Conservation (phyloP, 2,113 vertebrate species). For the Nothobranchius kuhntae region DNA sequence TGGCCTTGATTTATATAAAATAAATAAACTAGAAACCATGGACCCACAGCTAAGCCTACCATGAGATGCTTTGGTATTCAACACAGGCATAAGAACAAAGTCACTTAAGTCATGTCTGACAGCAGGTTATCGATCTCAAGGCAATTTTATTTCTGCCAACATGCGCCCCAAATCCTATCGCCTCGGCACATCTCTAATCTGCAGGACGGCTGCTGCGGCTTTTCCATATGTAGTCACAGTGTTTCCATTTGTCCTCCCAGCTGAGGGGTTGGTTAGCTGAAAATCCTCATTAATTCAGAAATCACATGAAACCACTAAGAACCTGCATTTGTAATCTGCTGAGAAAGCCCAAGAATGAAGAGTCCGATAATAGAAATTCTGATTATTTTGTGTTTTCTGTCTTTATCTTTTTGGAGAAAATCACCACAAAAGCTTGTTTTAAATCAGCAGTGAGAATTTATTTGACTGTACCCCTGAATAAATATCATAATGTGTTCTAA, state of each 20-base stretch:
- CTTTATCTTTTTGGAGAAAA: too few relatives aligned
- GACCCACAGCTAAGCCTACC: conserved; percentile 9
- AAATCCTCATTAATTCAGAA: conserved; percentile 34
- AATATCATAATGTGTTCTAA: not conserved
- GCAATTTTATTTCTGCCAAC: conserved; percentile 45
- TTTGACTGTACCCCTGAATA: too few relatives aligned
- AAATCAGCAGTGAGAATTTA: too few relatives aligned
- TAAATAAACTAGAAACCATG: not conserved
- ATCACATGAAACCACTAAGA: conserved; percentile 9
- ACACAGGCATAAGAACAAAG: conserved; percentile 26
- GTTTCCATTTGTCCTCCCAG: conserved; percentile 12
- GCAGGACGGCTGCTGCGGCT: conserved; percentile 1
- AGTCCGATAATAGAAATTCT: too few relatives aligned
- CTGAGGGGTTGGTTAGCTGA: not conserved
- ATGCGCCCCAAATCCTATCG: conserved; percentile 32
- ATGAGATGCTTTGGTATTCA: conserved; percentile 48
- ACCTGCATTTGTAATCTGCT: not conserved
- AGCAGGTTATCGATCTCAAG: conserved; percentile 57
- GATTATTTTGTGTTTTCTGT: too few relatives aligned
- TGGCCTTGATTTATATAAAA: not conserved
- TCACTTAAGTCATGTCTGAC: conserved; percentile 60
- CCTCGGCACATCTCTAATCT: conserved; percentile 42
- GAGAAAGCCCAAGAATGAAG: too few relatives aligned
- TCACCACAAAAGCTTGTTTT: too few relatives aligned
- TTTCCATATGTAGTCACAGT: conserved; percentile 12